Base-by-base conservation (phyloP, 1,140 invertebrate species). In the Amphibalanus amphitrite region DNA sequence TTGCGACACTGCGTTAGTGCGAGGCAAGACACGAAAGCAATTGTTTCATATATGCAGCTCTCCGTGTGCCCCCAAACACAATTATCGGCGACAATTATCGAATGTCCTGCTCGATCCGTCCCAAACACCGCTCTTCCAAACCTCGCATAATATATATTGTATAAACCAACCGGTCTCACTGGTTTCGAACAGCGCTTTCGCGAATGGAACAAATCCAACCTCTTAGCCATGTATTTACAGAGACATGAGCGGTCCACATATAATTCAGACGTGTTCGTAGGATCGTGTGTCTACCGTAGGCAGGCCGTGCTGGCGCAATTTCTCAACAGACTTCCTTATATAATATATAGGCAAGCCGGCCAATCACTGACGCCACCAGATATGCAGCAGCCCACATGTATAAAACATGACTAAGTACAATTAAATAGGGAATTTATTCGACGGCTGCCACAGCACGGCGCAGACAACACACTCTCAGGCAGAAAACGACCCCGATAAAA, bases 321-420 rank as follows among this genome's bases (percentile, higher is more conserved):
- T 59, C 47, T 8, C 17, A 59, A 59, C 47, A 59, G 13, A 59
- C 10, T 8, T 59, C 23, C 20, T 23, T 8, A 20, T 59, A 59
- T 59, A 59, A 17, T 17, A 1, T 59, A 59, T 59, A 59, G 10
- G 20, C 13, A 59, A 20, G 17, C 47, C 47, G 23, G 47, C 47
- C 6, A 20, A 59, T 23, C 47, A 59, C 20, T 1, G 23, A 20
- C 47, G 20, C 10, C 47, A 23, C 47, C 10, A 20, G 47, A 59
- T 59, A 59, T 23, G 47, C 10, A 3, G 47, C 47, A 59, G 17
- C 47, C 47, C 47, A 23, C 47, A 59, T 59, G 47, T 59, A 23
- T 59, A 59, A 59, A 59, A 59, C 47, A 59, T 59, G 47, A 59
- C 47, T 59, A 59, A 59, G 47, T 59, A 59, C 47, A 59, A 59